A percentile compares a stretch with the other conserved stretches of the same genome.
These are phyloP conservation scores for Scaptomyza parva DNA, from an alignment of 2,888 invertebrate species.

Conservation along the genomic window DNA sequence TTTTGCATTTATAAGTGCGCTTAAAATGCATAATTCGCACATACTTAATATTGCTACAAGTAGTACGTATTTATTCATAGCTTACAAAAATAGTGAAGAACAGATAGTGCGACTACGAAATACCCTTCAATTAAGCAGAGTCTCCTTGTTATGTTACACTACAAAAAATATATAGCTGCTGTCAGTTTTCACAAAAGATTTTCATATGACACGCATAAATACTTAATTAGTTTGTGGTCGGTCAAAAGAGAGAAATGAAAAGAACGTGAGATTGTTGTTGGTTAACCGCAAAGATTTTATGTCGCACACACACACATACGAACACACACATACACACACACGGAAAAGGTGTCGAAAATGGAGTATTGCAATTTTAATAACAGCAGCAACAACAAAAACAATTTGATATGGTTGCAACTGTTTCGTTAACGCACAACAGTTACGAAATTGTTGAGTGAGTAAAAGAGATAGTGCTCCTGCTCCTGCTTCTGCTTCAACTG, in stretches of 20 bases:
- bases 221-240: conserved; percentile 20
- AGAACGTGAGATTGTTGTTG: not conserved
- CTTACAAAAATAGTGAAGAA: conserved; percentile 13
- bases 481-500: conserved; percentile 9
- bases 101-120: conserved; percentile 1
- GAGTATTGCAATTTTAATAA: conserved; percentile 72
- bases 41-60: conserved; percentile 39
- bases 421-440: conserved; percentile 42
- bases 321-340: conserved; percentile 5
- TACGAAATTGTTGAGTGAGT: conserved; percentile 17
- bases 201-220: conserved; percentile 27
- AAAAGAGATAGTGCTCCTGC: no score
- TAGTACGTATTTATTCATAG: conserved; percentile 53
- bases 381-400: conserved; percentile 38
- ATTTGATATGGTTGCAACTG: conserved; percentile 47
- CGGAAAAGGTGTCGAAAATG: conserved; percentile 58
- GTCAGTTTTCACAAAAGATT: not conserved
- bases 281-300: conserved; percentile 40
- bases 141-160: not conserved
- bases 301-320: no score
- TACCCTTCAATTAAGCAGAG: conserved; percentile 10
- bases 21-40: conserved; percentile 66
- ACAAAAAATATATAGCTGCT: no score
- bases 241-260: conserved; percentile 7
- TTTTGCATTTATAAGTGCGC: conserved; percentile 63